Evolutionary conservation across 2,888 invertebrate genomes (phyloP).

Genomic region (Conops quadrifasciatus): DNA sequence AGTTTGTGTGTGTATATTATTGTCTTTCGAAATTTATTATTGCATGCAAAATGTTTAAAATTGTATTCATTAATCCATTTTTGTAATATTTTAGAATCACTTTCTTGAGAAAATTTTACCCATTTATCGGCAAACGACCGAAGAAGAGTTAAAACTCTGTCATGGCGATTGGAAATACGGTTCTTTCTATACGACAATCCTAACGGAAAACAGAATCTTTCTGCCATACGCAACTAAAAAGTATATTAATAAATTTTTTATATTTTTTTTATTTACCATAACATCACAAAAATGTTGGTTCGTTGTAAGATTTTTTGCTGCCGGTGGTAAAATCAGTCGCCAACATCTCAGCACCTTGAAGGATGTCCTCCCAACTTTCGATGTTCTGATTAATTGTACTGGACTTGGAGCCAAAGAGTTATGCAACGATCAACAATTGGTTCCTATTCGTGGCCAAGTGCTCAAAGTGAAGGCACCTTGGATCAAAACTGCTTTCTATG

Average conservation of each 20-base stretch:
- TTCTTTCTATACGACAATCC: conserved; percentile 79
- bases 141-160: conserved; percentile 78
- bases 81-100: conserved; percentile 70
- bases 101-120: conserved; percentile 81
- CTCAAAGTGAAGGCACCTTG: conserved; percentile 85
- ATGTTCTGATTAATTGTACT: conserved; percentile 85
- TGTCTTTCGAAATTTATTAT: conserved; percentile 1
- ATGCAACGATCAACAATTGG: conserved; percentile 77
- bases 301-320: conserved; percentile 68
- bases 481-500: conserved; percentile 88
- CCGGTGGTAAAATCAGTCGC: conserved; percentile 72
- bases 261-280: too few relatives aligned
- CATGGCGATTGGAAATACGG: conserved; percentile 84
- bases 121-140: conserved; percentile 75
- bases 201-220: conserved; percentile 78
- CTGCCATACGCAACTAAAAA: conserved; percentile 81
- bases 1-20: conserved; percentile 43
- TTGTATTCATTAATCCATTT: too few relatives aligned
- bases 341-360: conserved; percentile 70
- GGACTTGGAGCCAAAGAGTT: conserved; percentile 84
- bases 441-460: conserved; percentile 86
- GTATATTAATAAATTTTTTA: conserved; percentile 67
- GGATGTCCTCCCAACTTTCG: conserved; percentile 70
- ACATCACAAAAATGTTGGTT: too few relatives aligned
- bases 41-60: too few relatives aligned